These are phyloP conservation scores for Drosophila imparisetae DNA, from an alignment of 2,888 invertebrate species.

Conservation along the genomic window DNA sequence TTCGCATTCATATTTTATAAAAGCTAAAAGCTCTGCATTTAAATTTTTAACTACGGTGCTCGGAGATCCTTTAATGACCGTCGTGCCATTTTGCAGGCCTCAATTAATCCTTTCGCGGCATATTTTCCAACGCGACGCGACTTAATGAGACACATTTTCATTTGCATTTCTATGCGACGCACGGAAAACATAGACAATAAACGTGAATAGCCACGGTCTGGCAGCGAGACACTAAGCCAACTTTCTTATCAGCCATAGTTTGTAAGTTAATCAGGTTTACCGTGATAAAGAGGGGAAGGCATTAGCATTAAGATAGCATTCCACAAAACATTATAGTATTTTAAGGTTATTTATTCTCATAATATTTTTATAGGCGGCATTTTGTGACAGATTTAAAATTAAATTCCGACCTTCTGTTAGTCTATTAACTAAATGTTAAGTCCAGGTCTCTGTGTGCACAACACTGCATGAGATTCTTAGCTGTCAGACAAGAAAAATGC, in stretches of 20 bases:
- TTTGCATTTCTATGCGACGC: slow-evolving; percentile 56
- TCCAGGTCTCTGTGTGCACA: background rate
- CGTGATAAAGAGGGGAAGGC: background rate
- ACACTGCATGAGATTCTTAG: background rate
- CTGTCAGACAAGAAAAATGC: background rate
- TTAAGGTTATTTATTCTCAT: background rate
- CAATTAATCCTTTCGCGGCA: slow-evolving; percentile 72
- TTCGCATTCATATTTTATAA: slow-evolving; percentile 73
- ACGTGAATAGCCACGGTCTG: slow-evolving; percentile 28
- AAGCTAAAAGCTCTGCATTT: slow-evolving; percentile 62
- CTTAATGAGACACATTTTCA: slow-evolving; percentile 71
- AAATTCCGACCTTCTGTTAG: background rate
- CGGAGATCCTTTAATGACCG: slow-evolving; percentile 54
- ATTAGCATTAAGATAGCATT: slow-evolving; percentile 7
- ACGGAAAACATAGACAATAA: slow-evolving; percentile 58
- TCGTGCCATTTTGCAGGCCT: slow-evolving; percentile 44
- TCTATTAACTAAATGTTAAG: background rate
- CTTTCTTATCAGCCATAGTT: slow-evolving; percentile 41
- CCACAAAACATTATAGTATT: background rate
- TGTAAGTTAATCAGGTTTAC: slow-evolving; percentile 31
- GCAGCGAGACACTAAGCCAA: slow-evolving; percentile 39
- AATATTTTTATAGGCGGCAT: background rate
- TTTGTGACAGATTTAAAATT: background rate
- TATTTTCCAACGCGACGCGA: slow-evolving; percentile 63
- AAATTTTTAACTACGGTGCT: slow-evolving; percentile 67